Evolutionary conservation across 2,888 invertebrate genomes (phyloP), one percentile per base, ranked within the genome.

Genomic region (Teleogryllus oceanicus): DNA sequence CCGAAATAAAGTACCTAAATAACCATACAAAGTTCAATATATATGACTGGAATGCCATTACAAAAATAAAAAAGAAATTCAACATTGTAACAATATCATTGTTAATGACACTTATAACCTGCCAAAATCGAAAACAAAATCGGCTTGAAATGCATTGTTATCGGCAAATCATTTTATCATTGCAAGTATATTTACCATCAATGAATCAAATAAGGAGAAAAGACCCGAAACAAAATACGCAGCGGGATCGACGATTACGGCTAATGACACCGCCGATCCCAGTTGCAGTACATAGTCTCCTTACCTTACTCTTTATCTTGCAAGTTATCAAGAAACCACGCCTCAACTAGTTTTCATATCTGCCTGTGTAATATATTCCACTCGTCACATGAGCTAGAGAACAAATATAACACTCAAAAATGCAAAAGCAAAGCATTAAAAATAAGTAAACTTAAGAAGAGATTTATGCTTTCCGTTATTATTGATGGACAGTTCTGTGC

Each of bases 401-500:
- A 62, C 62, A 62, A 62, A 62, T 62, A 62, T 62, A 18, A 62
- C 62, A 62, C n/a, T n/a, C n/a, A 62, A 62, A 62, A 13, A 18
- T 13, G 13, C 13, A 62, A 62, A 62, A 18, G 16, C 16, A 62
- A 62, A 62, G 16, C 62, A 62, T 62, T n/a, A 62, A 62, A 62
- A 62, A 62, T 18, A 18, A 62, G n/a, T 13, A 13, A 77, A 37
- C 49, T 18, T 49, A 49, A 77, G n/a, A 77, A 77, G 49, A 77
- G 50, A 77, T 76, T 75, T 78, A 78, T 50, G 51, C 51, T 76
- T 78, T 81, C 77, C 62, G 79, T 81, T 81, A 80, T 82, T 82
- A 82, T 82, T 82, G 82, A 82, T 80, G 82, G 80, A 80, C 80
- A 50, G 80, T 80, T 78, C 51, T 62, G 80, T 82, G 80, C 82